Conservation (phyloP, 2,888 invertebrate genomes). For the Troilus luridus region DNA sequence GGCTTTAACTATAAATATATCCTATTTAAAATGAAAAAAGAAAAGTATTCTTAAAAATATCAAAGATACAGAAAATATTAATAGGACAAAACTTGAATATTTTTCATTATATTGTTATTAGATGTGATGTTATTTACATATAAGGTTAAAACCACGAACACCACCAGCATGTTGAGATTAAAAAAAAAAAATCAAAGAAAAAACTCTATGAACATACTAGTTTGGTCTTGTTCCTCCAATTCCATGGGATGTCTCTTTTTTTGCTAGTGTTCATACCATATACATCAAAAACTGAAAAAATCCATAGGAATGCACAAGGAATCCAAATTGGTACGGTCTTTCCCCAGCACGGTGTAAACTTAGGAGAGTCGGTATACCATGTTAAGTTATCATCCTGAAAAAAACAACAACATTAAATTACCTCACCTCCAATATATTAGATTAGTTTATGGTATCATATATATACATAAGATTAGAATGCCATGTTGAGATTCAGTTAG, state of each 20-base stretch:
- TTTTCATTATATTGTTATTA: no score
- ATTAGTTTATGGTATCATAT: no score
- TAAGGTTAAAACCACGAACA: no score
- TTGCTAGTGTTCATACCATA: background rate
- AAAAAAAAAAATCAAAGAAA: background rate
- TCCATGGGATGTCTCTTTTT: slow-evolving; percentile 37
- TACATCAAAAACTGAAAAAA: background rate
- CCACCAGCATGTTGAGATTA: background rate
- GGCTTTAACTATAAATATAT: no score
- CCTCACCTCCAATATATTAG: no score
- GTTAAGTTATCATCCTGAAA: slow-evolving; percentile 8
- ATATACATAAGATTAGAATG: no score
- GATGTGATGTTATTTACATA: no score
- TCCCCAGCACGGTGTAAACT: slow-evolving; percentile 3
- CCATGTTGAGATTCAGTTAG: no score
- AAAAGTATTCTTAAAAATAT: no score
- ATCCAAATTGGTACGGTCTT: slow-evolving; percentile 4
- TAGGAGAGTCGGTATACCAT: background rate
- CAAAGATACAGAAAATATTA: no score
- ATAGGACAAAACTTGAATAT: no score
- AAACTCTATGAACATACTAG: background rate
- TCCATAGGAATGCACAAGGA: background rate
- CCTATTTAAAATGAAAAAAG: no score
- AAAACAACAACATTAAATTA: background rate
- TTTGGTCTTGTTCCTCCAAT: slow-evolving; percentile 21